Base-by-base conservation (phyloP, 2,888 invertebrate species). In the Trichogramma dendrolimi region DNA sequence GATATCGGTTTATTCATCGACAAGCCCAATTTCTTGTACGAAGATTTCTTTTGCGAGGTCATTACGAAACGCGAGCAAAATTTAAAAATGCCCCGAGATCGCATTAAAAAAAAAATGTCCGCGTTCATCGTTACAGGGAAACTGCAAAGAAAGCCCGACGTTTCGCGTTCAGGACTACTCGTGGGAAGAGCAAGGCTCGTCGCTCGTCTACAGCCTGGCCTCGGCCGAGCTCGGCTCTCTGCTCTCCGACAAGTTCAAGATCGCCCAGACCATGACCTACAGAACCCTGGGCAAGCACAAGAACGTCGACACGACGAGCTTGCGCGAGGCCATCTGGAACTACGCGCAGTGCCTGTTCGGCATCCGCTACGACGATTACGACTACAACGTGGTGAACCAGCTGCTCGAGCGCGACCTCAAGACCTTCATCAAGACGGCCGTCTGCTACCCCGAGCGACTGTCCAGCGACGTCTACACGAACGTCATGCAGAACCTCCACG, bases 111-210 rank as follows among this genome's bases (percentile, higher is more conserved):
- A 14, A 14, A 14, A 14, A 14, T 14, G 14, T 14, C 14, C 14
- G 14, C 14, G 1, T 2, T 14, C 2, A 14, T 14, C 14, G 14
- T 14, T 14, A 76, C 71, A 76, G 51, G 76, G 77, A 62, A 77
- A 77, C 64, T 65, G 76, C 60, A 77, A 74, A 73, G 83, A 84
- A 67, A 83, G 83, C 68, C 83, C 83, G 63, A 86, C 86, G 58
- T 86, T 86, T 77, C 82, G 86, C 69, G 84, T 86, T 51, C 86
- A 92, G 81, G 93, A 94, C 76, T 94, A 91, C 78, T 91, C 90
- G 4, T 94, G 93, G 94, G 91, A 91, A 75, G 91, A 91, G 79
- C 92, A 94, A 74, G 93, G 91, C n/a, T 94, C 88, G 79, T 90
- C 91, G n/a, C 81, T 92, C 69, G 88, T 92, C 60, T 91, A 90